Evolutionary conservation across 2,797 vertebrate species (phyloP).

Genomic region (Tinamus major): DNA sequence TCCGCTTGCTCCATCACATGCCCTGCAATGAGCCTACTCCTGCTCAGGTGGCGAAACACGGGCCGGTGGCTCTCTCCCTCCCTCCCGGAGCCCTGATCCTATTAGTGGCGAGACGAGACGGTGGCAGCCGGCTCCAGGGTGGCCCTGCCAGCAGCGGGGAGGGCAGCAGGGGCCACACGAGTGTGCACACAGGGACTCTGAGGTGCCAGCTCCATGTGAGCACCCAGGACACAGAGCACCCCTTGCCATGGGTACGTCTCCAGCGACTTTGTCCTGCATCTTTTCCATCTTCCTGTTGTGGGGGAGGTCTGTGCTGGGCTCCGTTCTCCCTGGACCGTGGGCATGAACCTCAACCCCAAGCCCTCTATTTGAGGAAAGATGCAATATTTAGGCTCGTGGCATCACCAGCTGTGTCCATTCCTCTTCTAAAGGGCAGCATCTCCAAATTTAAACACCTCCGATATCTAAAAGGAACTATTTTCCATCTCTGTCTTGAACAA

Average conservation of each 20-base stretch:
- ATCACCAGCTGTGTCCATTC: too few species aligned
- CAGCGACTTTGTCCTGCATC: too few species aligned
- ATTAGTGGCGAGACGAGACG: rapidly evolving
- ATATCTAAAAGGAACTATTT: neutral
- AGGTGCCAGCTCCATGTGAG: neutral
- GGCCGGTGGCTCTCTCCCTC: neutral
- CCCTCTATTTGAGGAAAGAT: too few species aligned
- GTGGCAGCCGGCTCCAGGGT: neutral
- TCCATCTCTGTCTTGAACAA: neutral
- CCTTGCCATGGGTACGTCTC: neutral
- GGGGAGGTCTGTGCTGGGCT: neutral
- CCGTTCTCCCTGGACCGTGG: neutral
- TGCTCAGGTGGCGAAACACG: neutral
- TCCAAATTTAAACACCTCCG: neutral
- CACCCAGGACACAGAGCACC: rapidly evolving
- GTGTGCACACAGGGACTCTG: rapidly evolving
- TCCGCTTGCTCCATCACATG: neutral
- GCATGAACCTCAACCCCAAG: neutral
- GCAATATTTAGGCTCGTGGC: too few species aligned
- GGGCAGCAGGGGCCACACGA: neutral
- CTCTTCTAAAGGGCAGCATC: neutral
- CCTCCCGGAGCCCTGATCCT: neutral
- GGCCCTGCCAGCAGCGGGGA: neutral
- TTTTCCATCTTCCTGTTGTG: neutral
- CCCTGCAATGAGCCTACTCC: neutral